Conservation (phyloP, 2,113 vertebrate genomes). For the Nestor notabilis region DNA sequence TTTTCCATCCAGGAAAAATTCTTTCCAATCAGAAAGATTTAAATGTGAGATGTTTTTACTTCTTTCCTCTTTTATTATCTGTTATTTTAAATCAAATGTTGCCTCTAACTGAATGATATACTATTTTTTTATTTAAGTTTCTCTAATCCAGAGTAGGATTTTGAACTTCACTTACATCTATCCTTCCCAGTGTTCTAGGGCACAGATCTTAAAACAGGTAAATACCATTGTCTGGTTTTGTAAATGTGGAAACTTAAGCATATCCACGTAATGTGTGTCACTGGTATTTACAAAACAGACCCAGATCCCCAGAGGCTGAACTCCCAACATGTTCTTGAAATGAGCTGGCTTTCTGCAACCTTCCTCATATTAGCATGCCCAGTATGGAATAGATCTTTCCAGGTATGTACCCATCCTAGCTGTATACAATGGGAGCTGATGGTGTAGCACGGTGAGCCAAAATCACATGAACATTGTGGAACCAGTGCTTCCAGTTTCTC, state of each 20-base stretch:
- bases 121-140: not conserved
- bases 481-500: not conserved
- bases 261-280: not conserved
- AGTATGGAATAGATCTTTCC: not conserved
- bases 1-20: not conserved
- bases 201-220: not conserved
- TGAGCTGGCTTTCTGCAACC: not conserved
- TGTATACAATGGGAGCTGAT: not conserved
- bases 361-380: not conserved
- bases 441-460: not conserved
- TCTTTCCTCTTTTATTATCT: not conserved
- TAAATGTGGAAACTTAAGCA: not conserved
- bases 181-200: not conserved
- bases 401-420: not conserved
- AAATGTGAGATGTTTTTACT: not conserved
- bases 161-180: not conserved
- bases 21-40: not conserved
- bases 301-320: not conserved
- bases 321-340: not conserved
- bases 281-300: not conserved
- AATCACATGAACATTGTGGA: accelerated
- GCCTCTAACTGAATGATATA: not conserved
- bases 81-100: not conserved
- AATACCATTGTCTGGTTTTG: not conserved
- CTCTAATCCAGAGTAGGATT: not conserved